Evolutionary conservation across 2,113 vertebrate species (phyloP).

Genomic region (Dipodomys merriami): DNA sequence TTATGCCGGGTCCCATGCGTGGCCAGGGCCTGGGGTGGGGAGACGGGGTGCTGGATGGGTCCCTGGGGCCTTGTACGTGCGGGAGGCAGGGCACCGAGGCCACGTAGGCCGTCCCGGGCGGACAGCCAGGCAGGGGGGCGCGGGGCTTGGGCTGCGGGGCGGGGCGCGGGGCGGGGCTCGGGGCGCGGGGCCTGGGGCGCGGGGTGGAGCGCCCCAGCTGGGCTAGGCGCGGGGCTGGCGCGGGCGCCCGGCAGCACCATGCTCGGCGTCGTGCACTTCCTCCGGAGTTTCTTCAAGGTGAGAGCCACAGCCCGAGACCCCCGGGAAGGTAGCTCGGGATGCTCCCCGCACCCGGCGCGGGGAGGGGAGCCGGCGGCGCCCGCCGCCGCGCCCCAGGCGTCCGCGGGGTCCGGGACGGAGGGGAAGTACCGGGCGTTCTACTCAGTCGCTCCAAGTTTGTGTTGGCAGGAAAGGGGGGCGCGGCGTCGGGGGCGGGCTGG

Average conservation of each 20-base stretch:
- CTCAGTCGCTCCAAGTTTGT: too few relatives aligned
- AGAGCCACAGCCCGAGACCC: constrained; percentile 71
- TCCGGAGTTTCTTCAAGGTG: constrained; percentile 93
- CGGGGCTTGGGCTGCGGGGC: neutral
- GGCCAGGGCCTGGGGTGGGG: neutral
- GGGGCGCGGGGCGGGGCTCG: neutral
- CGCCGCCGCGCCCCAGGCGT: neutral
- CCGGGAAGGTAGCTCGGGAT: too few relatives aligned
- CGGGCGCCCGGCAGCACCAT: constrained; percentile 84
- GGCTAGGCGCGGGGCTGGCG: neutral
- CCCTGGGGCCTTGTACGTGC: neutral
- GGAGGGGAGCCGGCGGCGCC: neutral
- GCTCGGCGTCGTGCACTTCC: constrained; percentile 90
- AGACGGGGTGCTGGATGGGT: neutral
- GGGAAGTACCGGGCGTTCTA: too few relatives aligned
- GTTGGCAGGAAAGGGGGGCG: too few relatives aligned
- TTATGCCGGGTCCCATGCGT: neutral
- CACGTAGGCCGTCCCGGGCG: neutral
- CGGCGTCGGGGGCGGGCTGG: too few relatives aligned
- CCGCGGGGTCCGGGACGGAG: too few relatives aligned
- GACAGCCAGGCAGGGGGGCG: neutral
- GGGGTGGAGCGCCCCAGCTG: neutral
- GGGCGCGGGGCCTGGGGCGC: neutral
- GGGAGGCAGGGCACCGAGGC: neutral
- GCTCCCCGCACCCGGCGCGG: too few relatives aligned